Evolutionary conservation across 2,113 vertebrate species (phyloP), one percentile per base, ranked within the genome.

Genomic region (Onychorhynchus coronatus): DNA sequence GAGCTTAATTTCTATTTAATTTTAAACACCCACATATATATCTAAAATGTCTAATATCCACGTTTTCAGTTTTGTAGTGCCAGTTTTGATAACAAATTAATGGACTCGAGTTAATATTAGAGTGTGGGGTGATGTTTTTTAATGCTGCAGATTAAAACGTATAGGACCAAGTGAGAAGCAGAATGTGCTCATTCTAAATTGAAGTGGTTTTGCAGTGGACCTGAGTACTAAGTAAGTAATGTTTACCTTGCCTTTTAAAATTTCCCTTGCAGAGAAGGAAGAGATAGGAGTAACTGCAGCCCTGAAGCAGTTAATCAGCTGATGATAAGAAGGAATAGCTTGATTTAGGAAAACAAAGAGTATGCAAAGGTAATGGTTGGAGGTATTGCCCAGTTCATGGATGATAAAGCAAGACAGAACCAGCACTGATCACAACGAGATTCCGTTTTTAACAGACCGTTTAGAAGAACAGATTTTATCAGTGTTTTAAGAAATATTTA

Each of bases 271-370:
- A 75, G 42, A 85, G 22, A 44, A 76, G 68, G 56, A 87, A 74
- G 66, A 85, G n/a, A 73, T 17, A 52, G 77, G 37, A 58, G 12
- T 78, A 56, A 75, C 17, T 52, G 59, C 52, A 67, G 76, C 56
- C 39, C 41, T 42, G 65, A 79, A 92, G 76, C 62, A 77, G 59
- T 75, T 72, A 68, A 53, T 82, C 80, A 70, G 47, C 37, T 85
- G 59, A 74, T 89, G 66, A 41, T 84, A 70, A 79, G 56, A 56
- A 92, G 89, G 91, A 93, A 94, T 71, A 27, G 18, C 81, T 88
- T 37, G 53, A 72, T 89, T 91, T 88, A 82, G 88, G 65, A 76
- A 87, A 96, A 63, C 53, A 93, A 96, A 89, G 23, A 75, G 50
- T 59, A 85, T 72, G 58, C n/a, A 78, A 75, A 94, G 70, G 47